These are phyloP conservation scores for Dione juno DNA, from an alignment of 2,888 invertebrate species.

Conservation along the genomic window DNA sequence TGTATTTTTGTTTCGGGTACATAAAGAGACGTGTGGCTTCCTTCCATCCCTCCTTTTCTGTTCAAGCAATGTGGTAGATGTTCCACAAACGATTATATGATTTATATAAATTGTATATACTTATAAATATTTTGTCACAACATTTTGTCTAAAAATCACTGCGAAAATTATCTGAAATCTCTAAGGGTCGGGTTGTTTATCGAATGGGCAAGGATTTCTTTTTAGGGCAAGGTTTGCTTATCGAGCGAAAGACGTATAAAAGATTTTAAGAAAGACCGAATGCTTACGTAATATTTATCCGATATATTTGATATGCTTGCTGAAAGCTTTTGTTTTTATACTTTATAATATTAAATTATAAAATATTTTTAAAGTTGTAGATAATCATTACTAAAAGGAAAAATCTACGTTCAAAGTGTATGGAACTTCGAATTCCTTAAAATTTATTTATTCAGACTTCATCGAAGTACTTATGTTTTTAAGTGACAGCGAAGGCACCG, in stretches of 20 bases:
- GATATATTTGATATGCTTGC: background rate
- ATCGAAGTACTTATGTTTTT: background rate
- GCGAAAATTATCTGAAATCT: constrained; percentile 18
- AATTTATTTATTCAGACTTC: background rate
- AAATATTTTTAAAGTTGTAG: background rate
- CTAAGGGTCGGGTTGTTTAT: constrained; percentile 16
- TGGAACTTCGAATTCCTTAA: background rate
- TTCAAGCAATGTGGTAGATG: too few relatives aligned
- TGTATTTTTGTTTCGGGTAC: too few relatives aligned
- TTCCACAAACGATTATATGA: too few relatives aligned
- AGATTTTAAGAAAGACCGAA: constrained; percentile 15
- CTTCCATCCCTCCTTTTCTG: too few relatives aligned
- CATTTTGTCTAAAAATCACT: background rate
- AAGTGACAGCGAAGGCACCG: constrained; percentile 26
- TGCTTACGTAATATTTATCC: constrained; percentile 13
- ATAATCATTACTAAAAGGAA: too few relatives aligned
- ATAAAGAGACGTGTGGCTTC: too few relatives aligned
- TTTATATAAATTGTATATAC: too few relatives aligned
- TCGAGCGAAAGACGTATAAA: constrained; percentile 13
- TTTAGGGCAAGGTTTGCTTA: constrained; percentile 23
- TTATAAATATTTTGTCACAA: background rate
- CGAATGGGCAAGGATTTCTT: constrained; percentile 22
- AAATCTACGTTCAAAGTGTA: background rate
- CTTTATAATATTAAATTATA: background rate
- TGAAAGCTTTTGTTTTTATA: background rate